A percentile compares a stretch with the other conserved stretches of the same genome.
Conservation (phyloP, 2,113 vertebrate species). For the Myxocyprinus asiaticus region DNA sequence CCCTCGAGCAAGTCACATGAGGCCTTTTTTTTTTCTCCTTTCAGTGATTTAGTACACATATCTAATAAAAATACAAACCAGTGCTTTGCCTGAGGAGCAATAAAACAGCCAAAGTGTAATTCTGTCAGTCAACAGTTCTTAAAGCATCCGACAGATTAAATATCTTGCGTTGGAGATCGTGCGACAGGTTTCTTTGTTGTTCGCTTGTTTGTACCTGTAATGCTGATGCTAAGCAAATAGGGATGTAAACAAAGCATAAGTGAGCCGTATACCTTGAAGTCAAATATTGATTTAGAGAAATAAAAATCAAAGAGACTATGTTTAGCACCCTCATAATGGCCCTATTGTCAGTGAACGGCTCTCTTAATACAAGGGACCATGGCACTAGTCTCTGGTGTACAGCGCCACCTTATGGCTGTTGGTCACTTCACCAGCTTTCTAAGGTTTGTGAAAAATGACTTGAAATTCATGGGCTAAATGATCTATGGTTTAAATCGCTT, state of each 20-base stretch:
- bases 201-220: conserved; percentile 7
- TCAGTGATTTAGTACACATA: neutral
- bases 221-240: conserved; percentile 30
- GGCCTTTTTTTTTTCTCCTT: neutral
- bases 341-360: conserved; percentile 65
- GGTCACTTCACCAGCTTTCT: conserved; percentile 36
- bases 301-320: conserved; percentile 4
- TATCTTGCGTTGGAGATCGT: neutral
- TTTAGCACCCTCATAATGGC: conserved; percentile 73
- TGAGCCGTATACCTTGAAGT: conserved; percentile 47
- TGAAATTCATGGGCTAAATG: neutral
- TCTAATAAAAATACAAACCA: conserved; percentile 9
- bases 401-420: conserved; percentile 72
- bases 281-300: no score
- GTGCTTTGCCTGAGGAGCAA: conserved; percentile 18
- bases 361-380: conserved; percentile 25
- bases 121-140: conserved; percentile 14
- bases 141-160: neutral
- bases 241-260: conserved; percentile 59
- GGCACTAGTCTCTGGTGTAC: conserved; percentile 52
- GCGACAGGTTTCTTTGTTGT: neutral
- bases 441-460: neutral
- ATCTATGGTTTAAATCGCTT: no score
- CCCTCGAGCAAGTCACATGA: conserved; percentile 22
- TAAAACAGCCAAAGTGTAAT: neutral